phyloP scores from a whole-genome alignment of 2,888 invertebrate genomes.

The Eilema griseolum region DNA sequence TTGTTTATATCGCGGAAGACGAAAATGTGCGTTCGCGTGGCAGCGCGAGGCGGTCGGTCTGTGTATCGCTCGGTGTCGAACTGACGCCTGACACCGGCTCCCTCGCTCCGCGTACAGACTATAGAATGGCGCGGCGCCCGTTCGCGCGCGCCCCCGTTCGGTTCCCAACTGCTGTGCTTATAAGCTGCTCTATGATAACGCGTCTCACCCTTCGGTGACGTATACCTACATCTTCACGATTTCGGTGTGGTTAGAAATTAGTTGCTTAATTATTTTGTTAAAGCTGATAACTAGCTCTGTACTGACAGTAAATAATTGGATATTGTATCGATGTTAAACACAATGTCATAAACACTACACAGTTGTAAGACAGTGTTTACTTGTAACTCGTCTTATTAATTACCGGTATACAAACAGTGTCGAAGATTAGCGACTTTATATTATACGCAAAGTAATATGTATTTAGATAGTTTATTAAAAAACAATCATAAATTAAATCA shows the following conservation, averaged over 20 bases:
- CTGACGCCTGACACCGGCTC: conserved; percentile 73
- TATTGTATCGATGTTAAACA: neutral
- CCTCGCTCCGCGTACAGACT: conserved; percentile 51
- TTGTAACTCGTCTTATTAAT: neutral
- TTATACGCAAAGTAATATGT: too few species aligned
- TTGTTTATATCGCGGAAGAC: conserved; percentile 72
- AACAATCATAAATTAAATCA: too few species aligned
- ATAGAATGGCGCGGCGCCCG: conserved; percentile 70
- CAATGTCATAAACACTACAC: neutral
- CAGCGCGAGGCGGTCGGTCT: conserved; percentile 78
- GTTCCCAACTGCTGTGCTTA: conserved; percentile 55
- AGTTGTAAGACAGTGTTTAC: too few species aligned
- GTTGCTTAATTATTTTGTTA: neutral
- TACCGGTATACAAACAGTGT: neutral
- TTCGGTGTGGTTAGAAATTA: conserved; percentile 44
- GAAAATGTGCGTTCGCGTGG: conserved; percentile 62
- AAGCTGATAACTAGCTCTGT: neutral
- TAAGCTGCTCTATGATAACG: conserved; percentile 73
- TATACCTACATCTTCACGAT: conserved; percentile 29
- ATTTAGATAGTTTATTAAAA: too few species aligned
- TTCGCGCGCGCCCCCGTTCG: conserved; percentile 79
- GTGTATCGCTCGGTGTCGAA: conserved; percentile 79
- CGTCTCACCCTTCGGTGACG: conserved; percentile 35
- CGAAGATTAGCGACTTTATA: neutral
- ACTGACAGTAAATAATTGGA: neutral